A percentile compares a stretch with the other conserved stretches of the same genome.
Conservation (phyloP, 1,140 invertebrate species). For the Triops cancriformis region DNA sequence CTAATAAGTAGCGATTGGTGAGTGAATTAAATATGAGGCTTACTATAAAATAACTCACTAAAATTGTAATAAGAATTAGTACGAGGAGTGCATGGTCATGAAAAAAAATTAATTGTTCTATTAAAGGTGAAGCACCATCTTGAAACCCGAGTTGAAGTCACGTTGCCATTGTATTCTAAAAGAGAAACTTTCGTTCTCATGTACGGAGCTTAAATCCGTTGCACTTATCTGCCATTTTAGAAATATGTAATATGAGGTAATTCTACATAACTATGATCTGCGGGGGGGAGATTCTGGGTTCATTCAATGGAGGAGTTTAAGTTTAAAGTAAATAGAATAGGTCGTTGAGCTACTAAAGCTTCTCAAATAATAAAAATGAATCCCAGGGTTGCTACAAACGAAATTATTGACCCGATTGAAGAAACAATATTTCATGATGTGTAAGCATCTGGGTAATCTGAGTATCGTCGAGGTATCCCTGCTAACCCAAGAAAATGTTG, state of each 20-base stretch:
- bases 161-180: slow-evolving; percentile 40
- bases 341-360: slow-evolving; percentile 38
- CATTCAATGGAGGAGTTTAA: slow-evolving; percentile 49
- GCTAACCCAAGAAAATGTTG: slow-evolving; percentile 64
- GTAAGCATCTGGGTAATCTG: slow-evolving; percentile 59
- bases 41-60: slow-evolving; percentile 39
- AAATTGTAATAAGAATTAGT: slow-evolving; percentile 39
- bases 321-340: slow-evolving; percentile 40
- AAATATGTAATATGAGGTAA: slow-evolving; percentile 46
- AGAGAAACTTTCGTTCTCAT: slow-evolving; percentile 46
- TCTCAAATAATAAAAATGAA: slow-evolving; percentile 50
- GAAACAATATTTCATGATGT: slow-evolving; percentile 54
- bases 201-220: slow-evolving; percentile 49
- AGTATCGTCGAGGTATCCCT: slow-evolving; percentile 62
- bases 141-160: slow-evolving; percentile 47
- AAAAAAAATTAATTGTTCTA: slow-evolving; percentile 52
- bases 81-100: slow-evolving; percentile 49
- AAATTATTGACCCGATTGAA: slow-evolving; percentile 52
- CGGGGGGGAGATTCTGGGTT: slow-evolving; percentile 45
- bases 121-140: slow-evolving; percentile 48
- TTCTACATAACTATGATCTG: slow-evolving; percentile 48
- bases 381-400: slow-evolving; percentile 44
- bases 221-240: slow-evolving; percentile 49
- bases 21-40: slow-evolving; percentile 43
- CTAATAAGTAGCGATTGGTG: slow-evolving; percentile 39